Conservation (phyloP, 2,113 vertebrate genomes). For the Nyctereutes procyonoides region DNA sequence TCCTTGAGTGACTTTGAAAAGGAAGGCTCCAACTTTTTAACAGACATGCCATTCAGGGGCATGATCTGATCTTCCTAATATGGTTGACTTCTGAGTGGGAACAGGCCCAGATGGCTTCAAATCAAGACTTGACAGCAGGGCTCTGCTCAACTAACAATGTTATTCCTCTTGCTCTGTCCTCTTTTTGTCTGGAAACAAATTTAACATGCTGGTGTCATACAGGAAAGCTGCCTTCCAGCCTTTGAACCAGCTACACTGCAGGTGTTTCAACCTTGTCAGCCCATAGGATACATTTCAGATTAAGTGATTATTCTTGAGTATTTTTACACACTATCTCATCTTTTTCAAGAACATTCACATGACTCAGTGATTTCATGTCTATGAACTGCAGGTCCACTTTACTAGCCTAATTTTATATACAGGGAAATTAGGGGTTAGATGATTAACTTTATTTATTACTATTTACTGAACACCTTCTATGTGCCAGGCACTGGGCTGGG, state of each 20-base stretch:
- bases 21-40: slow-evolving; percentile 2
- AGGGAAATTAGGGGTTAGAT: not conserved
- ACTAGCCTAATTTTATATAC: not conserved
- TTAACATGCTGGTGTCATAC: not conserved
- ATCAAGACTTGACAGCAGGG: not conserved
- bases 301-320: not conserved
- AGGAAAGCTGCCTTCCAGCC: not conserved
- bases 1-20: not conserved
- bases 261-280: not conserved
- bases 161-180: not conserved
- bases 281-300: not conserved
- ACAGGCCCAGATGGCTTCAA: not conserved
- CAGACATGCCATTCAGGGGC: not conserved
- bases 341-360: slow-evolving; percentile 21
- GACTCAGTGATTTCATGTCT: not conserved
- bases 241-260: not conserved
- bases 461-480: not conserved
- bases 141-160: not conserved
- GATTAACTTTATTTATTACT: not conserved
- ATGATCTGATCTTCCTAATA: not conserved
- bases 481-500: not conserved
- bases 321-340: slow-evolving; percentile 3
- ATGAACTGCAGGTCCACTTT: not conserved
- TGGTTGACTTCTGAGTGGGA: not conserved
- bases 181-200: slow-evolving; percentile 8